Base-by-base conservation (phyloP, 2,888 invertebrate genomes). In the Allolobophora icterica region DNA sequence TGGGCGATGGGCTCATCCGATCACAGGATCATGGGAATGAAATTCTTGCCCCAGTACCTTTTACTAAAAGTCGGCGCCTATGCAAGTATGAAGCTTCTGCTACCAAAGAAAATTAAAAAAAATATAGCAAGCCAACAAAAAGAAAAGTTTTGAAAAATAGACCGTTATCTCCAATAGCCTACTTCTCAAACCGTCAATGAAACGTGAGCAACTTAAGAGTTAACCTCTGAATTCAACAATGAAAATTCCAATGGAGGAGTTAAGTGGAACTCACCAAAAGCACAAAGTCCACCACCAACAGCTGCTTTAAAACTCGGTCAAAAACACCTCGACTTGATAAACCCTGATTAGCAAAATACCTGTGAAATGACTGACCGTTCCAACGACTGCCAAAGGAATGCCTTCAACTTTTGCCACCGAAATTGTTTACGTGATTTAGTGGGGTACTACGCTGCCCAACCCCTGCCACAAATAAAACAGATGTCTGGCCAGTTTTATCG, bases 401-500 rank as follows among this genome's bases (percentile, higher is more conserved):
- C 71, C 71, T 71, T 71, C 24, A 52, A 52, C 17, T 52, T 24
- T 24, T 52, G 52, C 52, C 52, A 52, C 52, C 52, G 24, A 71
- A 71, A n/a, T n/a, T 71, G 71, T n/a, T 71, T 71, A 71, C 71
- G n/a, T n/a, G 30, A 71, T n/a, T 71, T 71, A 30, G 71, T 5
- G 71, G n/a, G 30, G n/a, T n/a, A n/a, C n/a, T n/a, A 8, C n/a
- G n/a, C 71, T 30, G 71, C n/a, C 71, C 15, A 71, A 71, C 71
- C n/a, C 71, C n/a, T 30, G 6, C 1, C 11, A 6, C 71, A 71
- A 71, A 71, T 71, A 71, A 71, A 71, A 71, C 71, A 71, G 71
- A 71, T 71, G 71, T 71, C 71, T 71, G 71, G 71, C n/a, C 30
- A n/a, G 71, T 71, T 71, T 71, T 71, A 71, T n/a, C 71, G 30